Evolutionary conservation across 1,140 invertebrate species (phyloP).

Genomic region (Panonychus citri): DNA sequence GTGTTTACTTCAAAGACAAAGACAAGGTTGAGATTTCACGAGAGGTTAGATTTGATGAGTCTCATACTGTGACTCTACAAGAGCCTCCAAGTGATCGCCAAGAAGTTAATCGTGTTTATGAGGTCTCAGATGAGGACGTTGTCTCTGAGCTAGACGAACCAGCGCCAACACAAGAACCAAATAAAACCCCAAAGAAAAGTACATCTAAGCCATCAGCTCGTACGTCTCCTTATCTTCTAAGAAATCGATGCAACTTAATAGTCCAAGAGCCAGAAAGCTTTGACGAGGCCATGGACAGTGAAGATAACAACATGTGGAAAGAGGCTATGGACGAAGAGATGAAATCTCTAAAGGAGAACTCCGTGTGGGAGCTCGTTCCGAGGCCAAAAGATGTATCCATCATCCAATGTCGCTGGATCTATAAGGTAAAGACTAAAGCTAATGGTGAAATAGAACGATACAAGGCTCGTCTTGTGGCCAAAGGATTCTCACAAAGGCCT

Average conservation of each 20-base stretch:
- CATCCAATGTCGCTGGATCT: conserved; percentile 10
- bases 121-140: neutral
- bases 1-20: neutral
- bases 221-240: neutral
- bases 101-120: neutral
- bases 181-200: too few relatives aligned
- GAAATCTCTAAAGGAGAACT: neutral
- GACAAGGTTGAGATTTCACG: neutral
- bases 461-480: conserved; percentile 9
- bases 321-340: neutral
- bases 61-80: too few relatives aligned
- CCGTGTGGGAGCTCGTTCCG: neutral
- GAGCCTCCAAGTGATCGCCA: too few relatives aligned
- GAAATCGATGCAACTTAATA: too few relatives aligned
- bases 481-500: conserved; percentile 4
- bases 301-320: neutral
- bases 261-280: neutral
- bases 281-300: neutral
- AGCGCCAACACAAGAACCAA: neutral
- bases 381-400: neutral
- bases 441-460: conserved; percentile 7
- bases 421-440: conserved; percentile 5
- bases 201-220: neutral
- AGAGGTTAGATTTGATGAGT: neutral
- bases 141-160: neutral